Base-by-base conservation (phyloP, 2,113 vertebrate genomes). In the Cinclus mexicanus region DNA sequence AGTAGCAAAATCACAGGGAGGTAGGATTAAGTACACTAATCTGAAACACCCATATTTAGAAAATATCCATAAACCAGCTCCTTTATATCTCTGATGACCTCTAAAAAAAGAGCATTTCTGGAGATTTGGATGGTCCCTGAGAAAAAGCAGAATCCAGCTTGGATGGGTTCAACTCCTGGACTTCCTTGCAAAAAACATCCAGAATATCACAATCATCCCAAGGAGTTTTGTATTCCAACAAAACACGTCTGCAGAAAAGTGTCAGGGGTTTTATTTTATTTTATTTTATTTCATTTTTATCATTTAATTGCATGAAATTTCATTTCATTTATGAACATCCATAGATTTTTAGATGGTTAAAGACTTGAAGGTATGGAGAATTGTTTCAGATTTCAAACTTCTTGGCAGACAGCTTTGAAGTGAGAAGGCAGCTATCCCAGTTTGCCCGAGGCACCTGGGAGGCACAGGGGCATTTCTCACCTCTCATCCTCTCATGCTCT, bases 271-370 rank as follows among this genome's bases (percentile, higher is more conserved):
- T 37, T 6, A 2, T 37, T 46, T 60, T 15, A 11, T 35, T 65
- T 65, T 15, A 16, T 21, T 56, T 49, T 31, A 12, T 11, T 61
- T 35, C 49, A 6, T 26, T 64, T 64, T 20, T 44, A 44, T 50
- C 44, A 14, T 23, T 63, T 53, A 49, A 12, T 12, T 35, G 10
- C 42, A 7, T 28, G 59, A 59, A 12, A 20, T 41, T 57, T 41
- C 39, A 13, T 24, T 57, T 49, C 42, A 12, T 29, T 64, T 61
- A 6, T 57, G 12, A 24, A 25, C 1, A 0, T 25, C 6, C 22
- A 28, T 14, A 31, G 46, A 41, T 44, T 59, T 87, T 46, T 39
- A 86, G 15, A 11, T 61, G 24, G 26, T 6, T 31, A 67, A 65
- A 74, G 37, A 59, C 5, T 28, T 69, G 59, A 69, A 55, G 9